These are phyloP conservation scores for Drosophila atroscutellata DNA, from an alignment of 2,888 invertebrate genomes.

Conservation along the genomic window DNA sequence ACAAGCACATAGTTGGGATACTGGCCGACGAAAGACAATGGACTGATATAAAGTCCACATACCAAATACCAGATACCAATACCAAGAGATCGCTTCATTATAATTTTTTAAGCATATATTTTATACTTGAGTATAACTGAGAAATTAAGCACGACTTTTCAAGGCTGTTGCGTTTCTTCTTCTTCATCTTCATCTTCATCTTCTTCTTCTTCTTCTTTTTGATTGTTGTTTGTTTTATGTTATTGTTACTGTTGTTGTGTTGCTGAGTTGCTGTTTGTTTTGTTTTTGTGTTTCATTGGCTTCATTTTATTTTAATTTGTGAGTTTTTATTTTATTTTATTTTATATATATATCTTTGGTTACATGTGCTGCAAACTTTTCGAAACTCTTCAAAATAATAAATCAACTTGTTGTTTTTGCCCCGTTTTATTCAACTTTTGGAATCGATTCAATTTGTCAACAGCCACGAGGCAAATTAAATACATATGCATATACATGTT, in stretches of 20 bases:
- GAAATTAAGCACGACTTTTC: conserved; percentile 79
- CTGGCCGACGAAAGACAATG: conserved; percentile 40
- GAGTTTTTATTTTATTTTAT: conserved; percentile 39
- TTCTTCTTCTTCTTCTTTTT: conserved; percentile 39
- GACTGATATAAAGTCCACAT: conserved; percentile 30
- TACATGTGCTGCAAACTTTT: conserved; percentile 52
- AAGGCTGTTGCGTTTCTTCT: conserved; percentile 54
- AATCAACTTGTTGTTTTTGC: conserved; percentile 49
- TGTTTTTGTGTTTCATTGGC: conserved; percentile 56
- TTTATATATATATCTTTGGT: conserved; percentile 11
- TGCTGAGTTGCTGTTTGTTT: conserved; percentile 25
- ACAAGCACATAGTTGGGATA: conserved; percentile 2
- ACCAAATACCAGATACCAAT: conserved; percentile 36
- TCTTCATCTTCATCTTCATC: conserved; percentile 25
- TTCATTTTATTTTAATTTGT: conserved; percentile 61
- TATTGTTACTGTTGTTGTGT: conserved; percentile 32
- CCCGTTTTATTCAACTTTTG: conserved; percentile 18
- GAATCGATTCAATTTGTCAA: conserved; percentile 46
- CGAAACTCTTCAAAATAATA: conserved; percentile 42
- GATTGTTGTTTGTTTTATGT: conserved; percentile 26
- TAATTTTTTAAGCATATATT: conserved; percentile 74
- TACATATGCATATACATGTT: background rate
- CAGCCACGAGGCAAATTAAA: conserved; percentile 19
- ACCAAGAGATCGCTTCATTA: conserved; percentile 62
- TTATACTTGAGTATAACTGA: conserved; percentile 72